phyloP scores from a whole-genome alignment of 2,113 vertebrate species.

The Siniperca knerii region DNA sequence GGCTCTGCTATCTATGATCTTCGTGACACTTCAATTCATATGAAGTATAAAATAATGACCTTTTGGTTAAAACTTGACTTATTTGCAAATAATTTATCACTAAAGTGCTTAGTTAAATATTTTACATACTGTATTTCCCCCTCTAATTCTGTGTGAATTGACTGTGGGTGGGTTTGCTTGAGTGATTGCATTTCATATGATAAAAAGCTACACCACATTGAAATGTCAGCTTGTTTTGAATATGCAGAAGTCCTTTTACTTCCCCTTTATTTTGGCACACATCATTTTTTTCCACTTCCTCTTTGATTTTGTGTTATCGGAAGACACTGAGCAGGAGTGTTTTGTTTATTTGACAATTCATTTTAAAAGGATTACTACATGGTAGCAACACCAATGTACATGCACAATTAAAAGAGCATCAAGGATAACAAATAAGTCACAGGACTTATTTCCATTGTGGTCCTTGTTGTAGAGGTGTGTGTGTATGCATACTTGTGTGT shows the following conservation, averaged over 20 bases:
- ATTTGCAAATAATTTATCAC: not conserved
- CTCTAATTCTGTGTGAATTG: not conserved
- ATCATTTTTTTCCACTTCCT: constrained; percentile 74
- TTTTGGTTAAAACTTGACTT: not conserved
- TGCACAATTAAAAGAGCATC: no score
- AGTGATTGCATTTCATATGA: constrained; percentile 20
- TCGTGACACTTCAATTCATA: not conserved
- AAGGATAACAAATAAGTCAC: no score
- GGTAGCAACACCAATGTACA: no score
- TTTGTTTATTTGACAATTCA: no score
- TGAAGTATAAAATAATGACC: not conserved
- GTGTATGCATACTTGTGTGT: no score
- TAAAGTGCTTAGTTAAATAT: not conserved
- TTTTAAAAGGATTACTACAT: no score
- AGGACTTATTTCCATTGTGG: no score
- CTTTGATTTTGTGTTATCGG: constrained; percentile 39
- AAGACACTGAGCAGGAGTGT: constrained; percentile 31
- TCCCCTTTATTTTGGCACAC: constrained; percentile 50
- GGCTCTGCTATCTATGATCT: not conserved
- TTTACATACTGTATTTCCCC: not conserved
- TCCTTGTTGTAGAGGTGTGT: no score
- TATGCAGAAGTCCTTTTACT: constrained; percentile 58
- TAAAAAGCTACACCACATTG: constrained; percentile 38
- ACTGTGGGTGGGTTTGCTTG: not conserved
- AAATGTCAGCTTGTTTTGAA: constrained; percentile 72